Percentiles rank a stretch among this genome's conserved stretches.
phyloP scores from a whole-genome alignment of 2,888 invertebrate genomes.

The Entomobrya multifasciata region DNA sequence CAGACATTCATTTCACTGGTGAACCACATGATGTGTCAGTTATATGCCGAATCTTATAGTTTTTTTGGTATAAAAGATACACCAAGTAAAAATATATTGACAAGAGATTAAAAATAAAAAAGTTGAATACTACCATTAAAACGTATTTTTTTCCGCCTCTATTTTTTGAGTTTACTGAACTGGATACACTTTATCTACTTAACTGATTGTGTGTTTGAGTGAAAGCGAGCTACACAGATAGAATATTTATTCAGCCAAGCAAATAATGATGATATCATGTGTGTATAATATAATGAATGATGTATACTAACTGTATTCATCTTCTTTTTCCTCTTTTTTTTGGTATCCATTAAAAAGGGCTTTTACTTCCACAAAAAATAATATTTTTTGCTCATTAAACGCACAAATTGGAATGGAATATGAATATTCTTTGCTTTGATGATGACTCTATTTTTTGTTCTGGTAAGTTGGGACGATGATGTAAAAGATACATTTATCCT shows the following conservation, averaged over 20 bases:
- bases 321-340: neutral
- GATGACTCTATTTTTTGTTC: neutral
- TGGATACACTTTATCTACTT: neutral
- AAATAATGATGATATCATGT: constrained; percentile 25
- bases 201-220: neutral
- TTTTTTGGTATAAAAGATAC: no score
- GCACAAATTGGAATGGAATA: constrained; percentile 43
- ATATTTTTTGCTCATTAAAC: constrained; percentile 38
- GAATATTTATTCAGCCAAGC: constrained; percentile 34
- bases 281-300: no score
- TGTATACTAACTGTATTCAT: neutral
- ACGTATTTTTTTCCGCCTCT: constrained; percentile 33
- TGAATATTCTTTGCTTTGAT: constrained; percentile 15
- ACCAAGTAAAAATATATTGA: no score
- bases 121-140: constrained; percentile 18
- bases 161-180: no score
- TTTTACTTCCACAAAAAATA: neutral
- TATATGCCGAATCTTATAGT: no score
- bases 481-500: no score
- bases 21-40: no score
- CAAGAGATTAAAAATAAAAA: constrained; percentile 36
- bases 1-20: no score
- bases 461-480: neutral
- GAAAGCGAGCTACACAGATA: no score
- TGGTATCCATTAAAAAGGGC: neutral